A percentile compares a stretch with the other conserved stretches of the same genome.
Conservation (phyloP, 1,140 invertebrate species). For the Drosophila suzukii region DNA sequence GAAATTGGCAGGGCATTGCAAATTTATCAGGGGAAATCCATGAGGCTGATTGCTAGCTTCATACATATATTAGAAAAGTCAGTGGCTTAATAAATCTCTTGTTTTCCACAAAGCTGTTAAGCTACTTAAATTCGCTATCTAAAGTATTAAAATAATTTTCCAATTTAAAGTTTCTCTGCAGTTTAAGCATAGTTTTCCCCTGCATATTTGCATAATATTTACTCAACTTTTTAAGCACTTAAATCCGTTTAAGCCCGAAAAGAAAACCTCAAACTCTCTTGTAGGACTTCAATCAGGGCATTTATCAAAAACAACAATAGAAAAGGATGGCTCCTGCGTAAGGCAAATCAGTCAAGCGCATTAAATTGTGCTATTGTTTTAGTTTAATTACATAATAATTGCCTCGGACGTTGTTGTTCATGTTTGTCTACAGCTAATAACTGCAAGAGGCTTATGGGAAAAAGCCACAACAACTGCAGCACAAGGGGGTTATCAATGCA, state of each 20-base stretch:
- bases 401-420: slow-evolving; percentile 43
- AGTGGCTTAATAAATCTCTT: not conserved
- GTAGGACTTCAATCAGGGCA: slow-evolving; percentile 1
- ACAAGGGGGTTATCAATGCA: slow-evolving; percentile 26
- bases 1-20: not conserved
- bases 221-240: slow-evolving; percentile 9
- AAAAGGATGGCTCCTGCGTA: not conserved
- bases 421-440: slow-evolving; percentile 58
- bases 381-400: slow-evolving; percentile 83
- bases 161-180: not conserved
- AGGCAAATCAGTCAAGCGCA: slow-evolving; percentile 54
- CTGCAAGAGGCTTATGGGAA: slow-evolving; percentile 67
- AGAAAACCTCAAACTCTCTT: not conserved
- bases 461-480: slow-evolving; percentile 30
- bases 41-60: no score
- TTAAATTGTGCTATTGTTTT: slow-evolving; percentile 71
- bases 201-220: slow-evolving; percentile 7
- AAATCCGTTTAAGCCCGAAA: slow-evolving; percentile 7
- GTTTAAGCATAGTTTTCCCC: not conserved
- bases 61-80: not conserved
- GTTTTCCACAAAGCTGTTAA: not conserved
- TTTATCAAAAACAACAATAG: slow-evolving; percentile 26
- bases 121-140: not conserved
- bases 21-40: not conserved
- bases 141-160: not conserved